phyloP scores from a whole-genome alignment of 2,888 invertebrate genomes.

The Ophioninae sp. region DNA sequence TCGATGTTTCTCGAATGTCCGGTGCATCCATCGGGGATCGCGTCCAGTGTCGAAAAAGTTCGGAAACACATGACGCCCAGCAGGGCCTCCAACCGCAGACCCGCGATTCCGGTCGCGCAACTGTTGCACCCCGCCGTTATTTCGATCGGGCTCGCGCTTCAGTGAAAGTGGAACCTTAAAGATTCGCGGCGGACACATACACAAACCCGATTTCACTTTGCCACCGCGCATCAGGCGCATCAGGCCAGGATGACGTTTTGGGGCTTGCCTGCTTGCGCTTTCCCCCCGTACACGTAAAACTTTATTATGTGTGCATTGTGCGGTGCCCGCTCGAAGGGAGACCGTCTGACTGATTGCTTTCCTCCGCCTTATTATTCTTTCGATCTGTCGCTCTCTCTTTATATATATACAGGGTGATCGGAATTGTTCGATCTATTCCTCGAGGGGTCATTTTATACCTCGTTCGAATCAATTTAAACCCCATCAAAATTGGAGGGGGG shows the following conservation, averaged over 20 bases:
- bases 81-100: slow-evolving; percentile 73
- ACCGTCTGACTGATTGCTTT: slow-evolving; percentile 47
- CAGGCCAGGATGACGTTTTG: slow-evolving; percentile 45
- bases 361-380: slow-evolving; percentile 28
- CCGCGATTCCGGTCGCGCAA: slow-evolving; percentile 71
- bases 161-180: slow-evolving; percentile 50
- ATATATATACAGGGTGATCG: not conserved
- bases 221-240: slow-evolving; percentile 27
- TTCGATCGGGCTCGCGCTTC: slow-evolving; percentile 5
- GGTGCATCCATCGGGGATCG: not conserved
- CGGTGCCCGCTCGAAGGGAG: slow-evolving; percentile 10
- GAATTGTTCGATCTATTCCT: too few relatives aligned
- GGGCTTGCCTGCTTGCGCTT: slow-evolving; percentile 30
- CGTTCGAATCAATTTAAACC: too few relatives aligned
- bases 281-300: not conserved
- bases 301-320: slow-evolving; percentile 10
- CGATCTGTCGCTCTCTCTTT: slow-evolving; percentile 7
- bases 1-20: slow-evolving; percentile 30
- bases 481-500: too few relatives aligned
- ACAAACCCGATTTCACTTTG: slow-evolving; percentile 56
- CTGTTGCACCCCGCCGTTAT: slow-evolving; percentile 64
- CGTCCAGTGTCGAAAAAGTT: slow-evolving; percentile 62
- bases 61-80: slow-evolving; percentile 74
- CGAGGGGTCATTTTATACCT: too few relatives aligned
- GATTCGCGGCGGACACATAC: slow-evolving; percentile 45